Base-by-base conservation (phyloP, 1,140 invertebrate genomes). In the Plutomurus gul region DNA sequence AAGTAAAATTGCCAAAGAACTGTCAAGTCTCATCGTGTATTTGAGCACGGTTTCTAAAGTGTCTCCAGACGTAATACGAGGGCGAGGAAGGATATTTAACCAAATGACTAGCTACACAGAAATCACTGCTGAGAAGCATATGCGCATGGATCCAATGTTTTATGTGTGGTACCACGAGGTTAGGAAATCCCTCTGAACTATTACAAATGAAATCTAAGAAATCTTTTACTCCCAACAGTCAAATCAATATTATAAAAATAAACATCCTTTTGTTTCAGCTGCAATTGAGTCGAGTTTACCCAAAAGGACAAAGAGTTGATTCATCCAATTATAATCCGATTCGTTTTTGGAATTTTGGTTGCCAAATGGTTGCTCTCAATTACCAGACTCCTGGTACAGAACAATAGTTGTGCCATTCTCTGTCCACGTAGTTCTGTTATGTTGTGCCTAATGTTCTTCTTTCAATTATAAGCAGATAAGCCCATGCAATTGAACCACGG, bases 321-420 rank as follows among this genome's bases (percentile, higher is more conserved):
- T 99, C 96, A 0, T 97, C 96, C 0, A 99, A 99, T 88, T 98
- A 97, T 86, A 96, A 96, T 89, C 97, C 97, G 0, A 89, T 97
- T 37, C 91, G 93, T 1, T 93, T 98, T 86, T 99, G 97, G 97
- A 98, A 97, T 85, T 91, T 91, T 46, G 97, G 97, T 0, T 94
- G 93, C 56, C 96, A 99, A 86, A 96, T 99, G 95, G 94, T 97
- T 2, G 96, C 97, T 0, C 87, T 99, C 0, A 99, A 99, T 87
- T 99, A 97, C 87, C 97, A 99, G 88, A 99, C 97, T 0, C 92
- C 95, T 25, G 90, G 90, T 88, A 85, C 83, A 39, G 0, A 22
- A 36, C 18, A 46, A 40, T 22, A 72, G 37, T 6, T 36, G 18
- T 25, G 7, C 39, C 39, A 40, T 72, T 3, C 46, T 25, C 71